phyloP scores from a whole-genome alignment of 1,140 invertebrate species.

The Dinothrombium tinctorium region DNA sequence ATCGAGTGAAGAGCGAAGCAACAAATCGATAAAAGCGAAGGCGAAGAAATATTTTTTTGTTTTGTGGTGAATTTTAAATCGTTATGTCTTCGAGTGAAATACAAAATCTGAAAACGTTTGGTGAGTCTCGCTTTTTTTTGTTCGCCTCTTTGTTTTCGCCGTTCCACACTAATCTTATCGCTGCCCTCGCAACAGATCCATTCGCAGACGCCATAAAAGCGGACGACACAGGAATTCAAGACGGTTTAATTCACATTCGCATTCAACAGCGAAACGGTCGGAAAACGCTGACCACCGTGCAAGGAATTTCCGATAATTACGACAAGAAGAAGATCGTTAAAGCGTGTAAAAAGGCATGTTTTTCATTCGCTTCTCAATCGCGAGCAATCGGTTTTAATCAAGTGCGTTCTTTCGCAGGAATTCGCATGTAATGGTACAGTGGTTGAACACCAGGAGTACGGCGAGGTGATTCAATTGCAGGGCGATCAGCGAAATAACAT shows the following conservation, averaged over 20 bases:
- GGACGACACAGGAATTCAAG: slow-evolving; percentile 87
- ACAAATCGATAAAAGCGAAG: too few species aligned
- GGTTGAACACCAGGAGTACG: slow-evolving; percentile 95
- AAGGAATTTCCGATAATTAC: slow-evolving; percentile 89
- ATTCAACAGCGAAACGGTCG: slow-evolving; percentile 99
- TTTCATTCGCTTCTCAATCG: slow-evolving; percentile 1
- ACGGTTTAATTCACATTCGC: slow-evolving; percentile 97
- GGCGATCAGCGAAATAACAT: slow-evolving; percentile 92
- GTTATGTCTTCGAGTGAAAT: too few species aligned
- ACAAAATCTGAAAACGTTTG: slow-evolving; percentile 81
- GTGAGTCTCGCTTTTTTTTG: slow-evolving; percentile 28
- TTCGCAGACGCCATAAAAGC: slow-evolving; percentile 91
- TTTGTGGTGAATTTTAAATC: too few species aligned
- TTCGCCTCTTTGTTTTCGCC: not conserved
- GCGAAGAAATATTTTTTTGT: too few species aligned
- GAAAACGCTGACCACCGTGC: slow-evolving; percentile 96
- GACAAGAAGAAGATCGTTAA: slow-evolving; percentile 99
- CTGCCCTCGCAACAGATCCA: slow-evolving; percentile 30
- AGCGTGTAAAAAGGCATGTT: slow-evolving; percentile 84
- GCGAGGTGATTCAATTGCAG: slow-evolving; percentile 95
- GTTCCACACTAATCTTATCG: not conserved
- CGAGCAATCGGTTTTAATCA: not conserved
- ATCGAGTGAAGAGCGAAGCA: too few species aligned
- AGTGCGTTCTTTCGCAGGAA: slow-evolving; percentile 35
- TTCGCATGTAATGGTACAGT: slow-evolving; percentile 96